These are phyloP conservation scores for Cataglyphis rosenhaueri DNA, from an alignment of 2,888 invertebrate genomes.

Conservation along the genomic window DNA sequence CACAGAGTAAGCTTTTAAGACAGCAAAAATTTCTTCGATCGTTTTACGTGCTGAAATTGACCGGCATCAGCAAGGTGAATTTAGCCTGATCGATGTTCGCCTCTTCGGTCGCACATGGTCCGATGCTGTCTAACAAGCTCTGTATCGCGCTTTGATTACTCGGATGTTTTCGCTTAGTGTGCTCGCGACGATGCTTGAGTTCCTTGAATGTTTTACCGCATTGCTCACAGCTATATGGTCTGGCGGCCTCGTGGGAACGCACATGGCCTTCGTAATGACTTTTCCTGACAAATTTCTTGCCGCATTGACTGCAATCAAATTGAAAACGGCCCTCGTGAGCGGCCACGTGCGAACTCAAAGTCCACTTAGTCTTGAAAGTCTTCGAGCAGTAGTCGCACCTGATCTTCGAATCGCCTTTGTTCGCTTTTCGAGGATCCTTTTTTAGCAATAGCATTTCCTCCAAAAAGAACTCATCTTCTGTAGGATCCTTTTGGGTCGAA, in stretches of 20 bases:
- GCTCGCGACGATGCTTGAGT: slow-evolving; percentile 83
- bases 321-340: slow-evolving; percentile 84
- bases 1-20: slow-evolving; percentile 17
- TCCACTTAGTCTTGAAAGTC: slow-evolving; percentile 84
- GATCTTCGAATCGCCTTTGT: slow-evolving; percentile 74
- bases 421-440: slow-evolving; percentile 72
- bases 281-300: slow-evolving; percentile 84
- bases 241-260: slow-evolving; percentile 83
- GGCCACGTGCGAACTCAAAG: slow-evolving; percentile 83
- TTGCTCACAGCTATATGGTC: slow-evolving; percentile 83
- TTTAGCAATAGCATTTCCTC: slow-evolving; percentile 82
- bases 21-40: neutral
- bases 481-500: slow-evolving; percentile 56
- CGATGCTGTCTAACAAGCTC: slow-evolving; percentile 81
- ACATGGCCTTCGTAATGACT: slow-evolving; percentile 85
- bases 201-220: slow-evolving; percentile 84
- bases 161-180: slow-evolving; percentile 83
- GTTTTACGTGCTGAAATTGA: slow-evolving; percentile 80
- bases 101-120: slow-evolving; percentile 81
- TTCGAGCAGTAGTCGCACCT: slow-evolving; percentile 84
- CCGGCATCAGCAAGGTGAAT: slow-evolving; percentile 83
- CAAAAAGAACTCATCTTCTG: slow-evolving; percentile 80
- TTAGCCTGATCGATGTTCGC: slow-evolving; percentile 79
- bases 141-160: slow-evolving; percentile 81
- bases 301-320: slow-evolving; percentile 84